Evolutionary conservation across 2,797 vertebrate genomes (phyloP).

Genomic region (Spheniscus humboldti): DNA sequence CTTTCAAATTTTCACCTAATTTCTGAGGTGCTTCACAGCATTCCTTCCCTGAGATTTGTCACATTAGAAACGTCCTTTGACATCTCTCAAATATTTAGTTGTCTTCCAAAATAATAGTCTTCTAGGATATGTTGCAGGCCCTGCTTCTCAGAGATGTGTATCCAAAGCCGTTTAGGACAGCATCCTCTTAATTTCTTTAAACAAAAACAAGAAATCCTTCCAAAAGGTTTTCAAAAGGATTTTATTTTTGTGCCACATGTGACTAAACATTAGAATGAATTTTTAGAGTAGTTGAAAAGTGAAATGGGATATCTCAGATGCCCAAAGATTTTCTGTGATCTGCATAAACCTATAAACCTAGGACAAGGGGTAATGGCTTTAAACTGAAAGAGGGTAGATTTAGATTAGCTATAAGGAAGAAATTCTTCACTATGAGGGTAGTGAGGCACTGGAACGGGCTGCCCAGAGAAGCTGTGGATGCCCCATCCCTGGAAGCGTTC

Average conservation of each 20-base stretch:
- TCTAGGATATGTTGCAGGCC: neutral
- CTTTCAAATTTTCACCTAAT: neutral
- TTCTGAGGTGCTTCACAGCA: neutral
- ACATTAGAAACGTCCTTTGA: neutral
- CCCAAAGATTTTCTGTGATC: neutral
- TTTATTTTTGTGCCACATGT: neutral
- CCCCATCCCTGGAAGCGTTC: too few relatives aligned
- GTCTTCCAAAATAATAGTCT: neutral
- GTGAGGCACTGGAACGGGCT: too few relatives aligned
- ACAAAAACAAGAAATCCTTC: neutral
- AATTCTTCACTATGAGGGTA: too few relatives aligned
- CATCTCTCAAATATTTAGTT: neutral
- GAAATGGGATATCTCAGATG: neutral
- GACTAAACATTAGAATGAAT: neutral
- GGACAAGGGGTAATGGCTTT: too few relatives aligned
- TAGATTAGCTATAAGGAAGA: too few relatives aligned
- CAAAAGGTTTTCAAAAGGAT: neutral
- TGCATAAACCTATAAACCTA: fast-evolving
- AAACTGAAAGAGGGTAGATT: too few relatives aligned
- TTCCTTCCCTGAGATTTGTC: neutral
- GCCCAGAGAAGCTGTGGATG: too few relatives aligned
- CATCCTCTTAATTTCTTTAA: neutral
- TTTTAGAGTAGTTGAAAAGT: neutral
- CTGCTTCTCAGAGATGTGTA: neutral
- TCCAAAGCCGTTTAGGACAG: neutral